These are phyloP conservation scores for Pipistrellus pipistrellus DNA, from an alignment of 2,797 vertebrate species.

Conservation along the genomic window DNA sequence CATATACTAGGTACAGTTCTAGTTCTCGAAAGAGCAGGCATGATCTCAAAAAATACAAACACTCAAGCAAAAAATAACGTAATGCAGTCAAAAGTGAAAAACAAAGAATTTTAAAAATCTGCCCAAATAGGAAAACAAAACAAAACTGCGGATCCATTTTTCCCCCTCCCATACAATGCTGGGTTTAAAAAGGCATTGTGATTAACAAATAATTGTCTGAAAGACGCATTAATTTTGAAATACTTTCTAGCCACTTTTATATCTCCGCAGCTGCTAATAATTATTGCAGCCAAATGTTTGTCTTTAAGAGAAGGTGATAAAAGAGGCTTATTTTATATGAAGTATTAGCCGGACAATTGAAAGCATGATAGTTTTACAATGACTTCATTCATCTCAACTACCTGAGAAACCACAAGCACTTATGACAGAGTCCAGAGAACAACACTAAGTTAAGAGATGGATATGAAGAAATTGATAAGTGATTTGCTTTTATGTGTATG, in stretches of 20 bases:
- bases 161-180: neutral
- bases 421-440: neutral
- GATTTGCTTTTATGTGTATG: conserved; percentile 48
- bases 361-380: conserved; percentile 11
- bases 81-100: conserved; percentile 33
- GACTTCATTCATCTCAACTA: conserved; percentile 17
- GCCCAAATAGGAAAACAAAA: neutral
- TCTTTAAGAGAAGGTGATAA: neutral
- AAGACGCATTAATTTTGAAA: neutral
- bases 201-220: neutral
- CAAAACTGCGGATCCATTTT: neutral
- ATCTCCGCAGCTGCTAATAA: neutral
- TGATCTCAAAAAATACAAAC: neutral
- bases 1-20: neutral
- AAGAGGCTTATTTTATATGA: neutral
- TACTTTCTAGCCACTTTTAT: neutral
- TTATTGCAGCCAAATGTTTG: neutral
- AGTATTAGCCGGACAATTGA: neutral
- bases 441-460: conserved; percentile 24
- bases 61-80: neutral
- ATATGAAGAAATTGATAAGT: neutral
- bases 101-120: neutral
- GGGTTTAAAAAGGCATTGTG: neutral
- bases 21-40: neutral
- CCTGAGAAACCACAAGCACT: conserved; percentile 28